These are phyloP conservation scores for Lampris incognitus DNA, from an alignment of 2,113 vertebrate species.

Conservation along the genomic window DNA sequence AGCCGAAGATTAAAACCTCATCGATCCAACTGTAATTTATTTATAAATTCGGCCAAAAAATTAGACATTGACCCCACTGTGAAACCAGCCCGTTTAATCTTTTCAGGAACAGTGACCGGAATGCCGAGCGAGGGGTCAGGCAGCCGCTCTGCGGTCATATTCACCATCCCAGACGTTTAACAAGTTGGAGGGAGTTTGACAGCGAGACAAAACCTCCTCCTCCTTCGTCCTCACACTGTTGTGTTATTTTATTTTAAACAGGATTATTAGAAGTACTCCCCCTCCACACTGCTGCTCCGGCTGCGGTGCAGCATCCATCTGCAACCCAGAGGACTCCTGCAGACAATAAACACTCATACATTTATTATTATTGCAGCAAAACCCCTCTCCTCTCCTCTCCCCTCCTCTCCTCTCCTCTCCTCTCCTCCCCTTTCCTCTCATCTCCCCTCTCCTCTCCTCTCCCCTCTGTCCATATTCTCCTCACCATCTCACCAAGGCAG, in stretches of 20 bases:
- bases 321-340: constrained; percentile 57
- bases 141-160: constrained; percentile 3
- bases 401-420: constrained; percentile 57
- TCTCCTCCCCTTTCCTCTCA: constrained; percentile 24
- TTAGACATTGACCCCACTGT: constrained; percentile 73
- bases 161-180: constrained; percentile 29
- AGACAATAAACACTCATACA: constrained; percentile 64
- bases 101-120: constrained; percentile 38
- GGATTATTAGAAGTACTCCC: constrained; percentile 41
- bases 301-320: constrained; percentile 30
- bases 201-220: constrained; percentile 11
- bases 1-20: constrained; percentile 73
- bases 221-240: constrained; percentile 15
- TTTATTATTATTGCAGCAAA: constrained; percentile 39
- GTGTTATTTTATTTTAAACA: constrained; percentile 8
- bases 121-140: constrained; percentile 54
- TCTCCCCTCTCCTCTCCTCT: background rate
- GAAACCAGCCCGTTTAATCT: constrained; percentile 63
- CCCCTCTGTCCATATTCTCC: too few species aligned
- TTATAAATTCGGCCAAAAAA: constrained; percentile 78
- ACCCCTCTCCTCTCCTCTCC: constrained; percentile 48
- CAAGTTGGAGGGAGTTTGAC: background rate
- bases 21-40: constrained; percentile 77
- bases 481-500: too few species aligned
- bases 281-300: constrained; percentile 42